A percentile compares a stretch with the other conserved stretches of the same genome.
These are phyloP conservation scores for Syrista parreyssii DNA, from an alignment of 2,888 invertebrate genomes.

Conservation along the genomic window DNA sequence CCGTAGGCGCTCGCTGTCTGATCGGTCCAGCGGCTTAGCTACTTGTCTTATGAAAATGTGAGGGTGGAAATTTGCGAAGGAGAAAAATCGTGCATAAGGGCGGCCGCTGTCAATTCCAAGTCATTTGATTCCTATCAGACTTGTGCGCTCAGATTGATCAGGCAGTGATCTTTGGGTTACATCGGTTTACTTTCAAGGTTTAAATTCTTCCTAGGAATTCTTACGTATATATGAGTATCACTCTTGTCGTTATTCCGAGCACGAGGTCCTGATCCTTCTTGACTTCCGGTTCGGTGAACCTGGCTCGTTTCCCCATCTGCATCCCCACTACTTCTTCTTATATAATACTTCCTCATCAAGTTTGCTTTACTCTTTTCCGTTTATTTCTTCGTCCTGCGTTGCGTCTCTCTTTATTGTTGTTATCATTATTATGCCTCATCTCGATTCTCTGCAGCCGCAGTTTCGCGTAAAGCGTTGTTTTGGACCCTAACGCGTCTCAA, in stretches of 20 bases:
- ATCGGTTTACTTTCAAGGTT: slow-evolving; percentile 19
- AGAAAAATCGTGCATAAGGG: neutral
- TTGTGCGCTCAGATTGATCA: slow-evolving; percentile 17
- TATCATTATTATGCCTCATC: too few relatives aligned
- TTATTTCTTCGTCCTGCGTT: slow-evolving; percentile 9
- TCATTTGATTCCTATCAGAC: slow-evolving; percentile 27
- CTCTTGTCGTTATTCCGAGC: slow-evolving; percentile 33
- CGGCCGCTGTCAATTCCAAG: slow-evolving; percentile 28
- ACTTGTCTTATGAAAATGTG: too few relatives aligned
- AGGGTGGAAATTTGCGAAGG: too few relatives aligned
- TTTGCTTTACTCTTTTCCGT: slow-evolving; percentile 9
- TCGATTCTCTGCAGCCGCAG: too few relatives aligned
- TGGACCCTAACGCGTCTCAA: slow-evolving; percentile 27
- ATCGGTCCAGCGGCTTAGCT: too few relatives aligned
- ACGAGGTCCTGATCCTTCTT: slow-evolving; percentile 27
- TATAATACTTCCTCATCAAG: slow-evolving; percentile 5
- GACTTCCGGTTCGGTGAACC: slow-evolving; percentile 31
- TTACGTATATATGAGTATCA: slow-evolving; percentile 6
- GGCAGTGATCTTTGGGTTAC: neutral
- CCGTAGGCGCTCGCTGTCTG: too few relatives aligned
- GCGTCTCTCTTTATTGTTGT: too few relatives aligned
- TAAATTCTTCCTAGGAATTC: neutral
- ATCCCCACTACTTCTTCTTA: slow-evolving; percentile 41
- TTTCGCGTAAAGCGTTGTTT: slow-evolving; percentile 1
- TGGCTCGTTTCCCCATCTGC: slow-evolving; percentile 64